Evolutionary conservation across 2,888 invertebrate species (phyloP).

Genomic region (Caenorhabditis panamensis): DNA sequence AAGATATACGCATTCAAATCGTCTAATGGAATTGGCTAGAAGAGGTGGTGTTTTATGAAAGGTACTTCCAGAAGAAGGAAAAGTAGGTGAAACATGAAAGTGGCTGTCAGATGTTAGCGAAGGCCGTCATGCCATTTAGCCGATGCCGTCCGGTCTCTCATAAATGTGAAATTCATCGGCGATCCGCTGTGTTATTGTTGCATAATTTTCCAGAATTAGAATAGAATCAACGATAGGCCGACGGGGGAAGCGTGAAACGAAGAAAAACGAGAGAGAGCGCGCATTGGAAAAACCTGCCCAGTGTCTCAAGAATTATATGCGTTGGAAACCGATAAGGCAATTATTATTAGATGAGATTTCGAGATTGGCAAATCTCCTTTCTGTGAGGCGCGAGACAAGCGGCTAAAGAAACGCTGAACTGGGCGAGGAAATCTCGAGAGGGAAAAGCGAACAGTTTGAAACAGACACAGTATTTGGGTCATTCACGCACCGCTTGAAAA

Average conservation of each 20-base stretch:
- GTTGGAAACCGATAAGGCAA: constrained; percentile 41
- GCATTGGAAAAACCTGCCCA: constrained; percentile 46
- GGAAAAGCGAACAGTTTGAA: constrained; percentile 34
- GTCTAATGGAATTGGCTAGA: too few relatives aligned
- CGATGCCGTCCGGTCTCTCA: constrained; percentile 43
- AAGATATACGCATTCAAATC: not conserved
- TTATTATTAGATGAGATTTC: constrained; percentile 43
- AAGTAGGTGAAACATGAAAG: not conserved
- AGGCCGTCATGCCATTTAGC: constrained; percentile 39
- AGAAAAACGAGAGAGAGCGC: constrained; percentile 3
- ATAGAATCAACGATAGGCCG: not conserved
- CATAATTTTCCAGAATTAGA: constrained; percentile 44
- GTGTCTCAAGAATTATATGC: constrained; percentile 22
- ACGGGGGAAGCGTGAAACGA: constrained; percentile 22
- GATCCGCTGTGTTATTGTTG: constrained; percentile 44
- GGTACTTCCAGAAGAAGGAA: too few relatives aligned
- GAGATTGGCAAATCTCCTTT: constrained; percentile 4
- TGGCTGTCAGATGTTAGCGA: constrained; percentile 24
- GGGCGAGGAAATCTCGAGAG: not conserved
- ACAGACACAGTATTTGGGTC: constrained; percentile 35
- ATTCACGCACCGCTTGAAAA: constrained; percentile 43
- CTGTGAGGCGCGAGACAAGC: constrained; percentile 2
- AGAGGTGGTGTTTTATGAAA: too few relatives aligned
- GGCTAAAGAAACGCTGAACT: not conserved
- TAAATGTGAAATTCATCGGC: constrained; percentile 14